Percentiles rank a stretch among this genome's conserved stretches.
phyloP scores from a whole-genome alignment of 2,113 vertebrate species.

The Fregata magnificens region DNA sequence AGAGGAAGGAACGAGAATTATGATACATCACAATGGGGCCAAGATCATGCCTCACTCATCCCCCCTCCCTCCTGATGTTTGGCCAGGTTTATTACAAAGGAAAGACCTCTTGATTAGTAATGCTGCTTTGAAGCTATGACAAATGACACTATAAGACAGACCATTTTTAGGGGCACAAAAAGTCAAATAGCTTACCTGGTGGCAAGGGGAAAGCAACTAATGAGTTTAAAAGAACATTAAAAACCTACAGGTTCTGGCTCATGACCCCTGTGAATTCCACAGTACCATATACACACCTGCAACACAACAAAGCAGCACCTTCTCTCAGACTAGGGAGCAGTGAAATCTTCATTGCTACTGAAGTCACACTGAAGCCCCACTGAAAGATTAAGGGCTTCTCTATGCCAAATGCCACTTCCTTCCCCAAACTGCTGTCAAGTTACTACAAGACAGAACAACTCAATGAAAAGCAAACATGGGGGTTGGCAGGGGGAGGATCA shows the following conservation, averaged over 20 bases:
- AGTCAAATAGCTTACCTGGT: not conserved
- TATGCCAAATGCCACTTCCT: not conserved
- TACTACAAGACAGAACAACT: not conserved
- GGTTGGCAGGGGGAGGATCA: not conserved
- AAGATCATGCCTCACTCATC: not conserved
- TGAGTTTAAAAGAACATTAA: not conserved
- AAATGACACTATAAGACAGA: not conserved
- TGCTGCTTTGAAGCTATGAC: not conserved
- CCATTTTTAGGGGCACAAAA: not conserved
- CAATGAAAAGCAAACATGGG: not conserved
- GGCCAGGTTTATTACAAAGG: not conserved
- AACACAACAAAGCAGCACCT: not conserved
- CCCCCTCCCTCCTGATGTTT: not conserved
- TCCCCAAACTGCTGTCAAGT: not conserved
- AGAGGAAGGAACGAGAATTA: not conserved
- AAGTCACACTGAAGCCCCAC: no score
- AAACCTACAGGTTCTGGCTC: not conserved
- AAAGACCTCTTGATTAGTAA: not conserved
- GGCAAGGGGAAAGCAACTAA: not conserved
- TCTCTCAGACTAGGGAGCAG: not conserved
- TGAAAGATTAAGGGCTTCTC: not conserved
- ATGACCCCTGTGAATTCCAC: fast-evolving
- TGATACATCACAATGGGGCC: fast-evolving
- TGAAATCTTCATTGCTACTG: not conserved
- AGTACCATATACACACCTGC: no score